Conservation (phyloP, 2,113 vertebrate species). For the Myotis brandtii region DNA sequence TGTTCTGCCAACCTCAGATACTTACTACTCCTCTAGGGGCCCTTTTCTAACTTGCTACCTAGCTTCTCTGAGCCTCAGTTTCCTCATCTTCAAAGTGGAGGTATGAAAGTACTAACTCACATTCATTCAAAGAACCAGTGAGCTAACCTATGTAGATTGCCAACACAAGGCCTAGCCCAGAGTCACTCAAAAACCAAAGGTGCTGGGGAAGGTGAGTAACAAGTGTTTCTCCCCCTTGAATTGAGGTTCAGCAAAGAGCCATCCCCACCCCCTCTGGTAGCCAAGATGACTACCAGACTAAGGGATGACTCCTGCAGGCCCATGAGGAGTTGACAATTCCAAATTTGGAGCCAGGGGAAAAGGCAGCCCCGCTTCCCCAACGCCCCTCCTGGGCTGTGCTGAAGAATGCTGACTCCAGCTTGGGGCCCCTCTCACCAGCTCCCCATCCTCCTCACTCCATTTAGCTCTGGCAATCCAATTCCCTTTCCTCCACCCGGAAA, state of each 20-base stretch:
- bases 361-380: constrained; percentile 22
- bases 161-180: not conserved
- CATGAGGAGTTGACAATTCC: not conserved
- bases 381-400: constrained; percentile 54
- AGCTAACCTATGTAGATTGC: not conserved
- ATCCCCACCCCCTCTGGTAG: not conserved
- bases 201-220: not conserved
- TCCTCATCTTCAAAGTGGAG: not conserved
- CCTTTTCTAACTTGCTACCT: constrained; percentile 6
- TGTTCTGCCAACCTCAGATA: not conserved
- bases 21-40: not conserved
- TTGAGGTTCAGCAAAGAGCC: not conserved
- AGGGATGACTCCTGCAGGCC: not conserved
- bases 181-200: not conserved
- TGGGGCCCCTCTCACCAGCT: constrained; percentile 75
- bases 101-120: not conserved
- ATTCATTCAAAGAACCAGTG: not conserved
- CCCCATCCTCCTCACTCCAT: constrained; percentile 83
- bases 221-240: not conserved
- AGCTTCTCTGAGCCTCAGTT: not conserved
- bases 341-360: not conserved
- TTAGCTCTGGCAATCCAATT: constrained; percentile 87
- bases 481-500: constrained; percentile 84
- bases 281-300: no score
- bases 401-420: constrained; percentile 81